Base-by-base conservation (phyloP, 2,113 vertebrate genomes). In the Potamarius usumacintae region DNA sequence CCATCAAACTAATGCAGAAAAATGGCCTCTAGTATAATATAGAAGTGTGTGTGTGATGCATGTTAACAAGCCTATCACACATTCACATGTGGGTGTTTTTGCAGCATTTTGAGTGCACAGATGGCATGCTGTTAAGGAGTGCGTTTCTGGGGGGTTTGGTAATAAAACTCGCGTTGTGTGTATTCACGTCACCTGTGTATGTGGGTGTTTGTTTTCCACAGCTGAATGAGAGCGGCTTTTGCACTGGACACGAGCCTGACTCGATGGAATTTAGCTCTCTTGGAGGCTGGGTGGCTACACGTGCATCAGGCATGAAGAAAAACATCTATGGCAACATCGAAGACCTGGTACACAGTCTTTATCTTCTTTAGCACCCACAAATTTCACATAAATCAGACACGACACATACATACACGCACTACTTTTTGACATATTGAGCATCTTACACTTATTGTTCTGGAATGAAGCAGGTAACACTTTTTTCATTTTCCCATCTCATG, bases 321-420 rank as follows among this genome's bases (percentile, higher is more conserved):
- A 99, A 99, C 92, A 96, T 99, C 94, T 99, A 99, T 77, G 98
- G 98, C 93, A 99, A 99, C 95, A 99, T 99, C 80, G 98, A 99
- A 93, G 98, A 99, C 94, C 94, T 99, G 97, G 98, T 99, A 94
- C 94, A 94, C 60, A 90, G 10, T 15, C 53, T n/a, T 78, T 0
- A 58, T 4, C 60, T 55, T 83, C 30, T 82, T 50, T 84, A 25
- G 12, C 17, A 22, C 50, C 25, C 80, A 18, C 34, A 79, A 9
- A 65, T 62, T 42, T 27, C 14, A 50, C 11, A 58, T 25, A 27
- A 10, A 14, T 53, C 53, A 9, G 7, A 7, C 55, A 57, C 10
- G 14, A 57, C 11, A 42, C 42, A 4, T 0, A 42, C 42, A 4
- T 42, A 42, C 42, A 42, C 42, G 42, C 60, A 67, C n/a, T 67